Conservation (phyloP, 2,888 invertebrate species). For the Eupithecia inturbata region DNA sequence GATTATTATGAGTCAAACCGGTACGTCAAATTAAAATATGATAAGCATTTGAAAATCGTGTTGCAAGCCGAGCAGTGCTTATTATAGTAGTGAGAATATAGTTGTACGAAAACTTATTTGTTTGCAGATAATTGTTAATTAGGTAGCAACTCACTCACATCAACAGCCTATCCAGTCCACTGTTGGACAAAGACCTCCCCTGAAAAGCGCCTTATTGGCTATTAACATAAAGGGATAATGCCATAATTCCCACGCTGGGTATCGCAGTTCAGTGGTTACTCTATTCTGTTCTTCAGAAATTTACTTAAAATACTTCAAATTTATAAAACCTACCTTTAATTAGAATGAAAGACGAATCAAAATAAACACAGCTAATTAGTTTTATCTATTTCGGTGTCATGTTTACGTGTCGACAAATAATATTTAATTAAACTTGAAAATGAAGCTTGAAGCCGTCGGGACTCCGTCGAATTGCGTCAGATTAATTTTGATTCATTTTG, state of each 20-base stretch:
- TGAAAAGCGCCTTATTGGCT: background rate
- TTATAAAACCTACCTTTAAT: background rate
- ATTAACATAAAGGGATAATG: background rate
- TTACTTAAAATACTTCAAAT: background rate
- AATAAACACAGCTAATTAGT: constrained; percentile 37
- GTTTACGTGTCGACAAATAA: constrained; percentile 58
- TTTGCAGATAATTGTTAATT: background rate
- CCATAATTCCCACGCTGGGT: background rate
- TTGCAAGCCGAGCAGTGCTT: no score
- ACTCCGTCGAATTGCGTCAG: constrained; percentile 71
- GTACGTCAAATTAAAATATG: no score
- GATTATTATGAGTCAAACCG: no score
- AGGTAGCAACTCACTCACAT: background rate
- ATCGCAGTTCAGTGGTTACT: background rate
- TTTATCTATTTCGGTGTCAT: constrained; percentile 46
- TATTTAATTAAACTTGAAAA: constrained; percentile 71
- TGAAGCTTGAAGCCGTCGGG: constrained; percentile 62
- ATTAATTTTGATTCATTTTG: constrained; percentile 81
- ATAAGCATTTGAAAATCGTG: no score
- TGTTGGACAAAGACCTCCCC: background rate
- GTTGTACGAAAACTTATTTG: background rate
- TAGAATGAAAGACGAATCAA: constrained; percentile 14
- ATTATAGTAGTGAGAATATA: no score
- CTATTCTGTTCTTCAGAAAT: background rate
- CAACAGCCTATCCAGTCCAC: background rate